Evolutionary conservation across 1,140 invertebrate species (phyloP).

Genomic region (Cyclargus thomasi): DNA sequence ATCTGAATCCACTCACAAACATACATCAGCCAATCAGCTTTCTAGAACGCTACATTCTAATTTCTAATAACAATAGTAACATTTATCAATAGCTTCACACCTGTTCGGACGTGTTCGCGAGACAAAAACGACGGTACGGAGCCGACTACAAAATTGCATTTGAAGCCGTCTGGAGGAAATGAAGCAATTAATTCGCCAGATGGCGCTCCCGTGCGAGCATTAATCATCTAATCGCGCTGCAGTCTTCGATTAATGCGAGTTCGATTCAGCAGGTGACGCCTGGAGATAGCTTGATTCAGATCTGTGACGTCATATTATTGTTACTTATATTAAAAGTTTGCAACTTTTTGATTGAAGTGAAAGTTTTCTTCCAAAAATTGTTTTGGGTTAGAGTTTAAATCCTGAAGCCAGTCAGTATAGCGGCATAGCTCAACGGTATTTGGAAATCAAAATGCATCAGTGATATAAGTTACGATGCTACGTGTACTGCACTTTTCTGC

Average conservation of each 20-base stretch:
- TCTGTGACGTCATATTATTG: neutral
- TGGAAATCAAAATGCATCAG: no score
- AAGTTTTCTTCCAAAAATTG: no score
- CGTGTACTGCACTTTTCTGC: no score
- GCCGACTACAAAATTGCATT: conserved; percentile 72
- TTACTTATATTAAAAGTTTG: no score
- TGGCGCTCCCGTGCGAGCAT: conserved; percentile 70
- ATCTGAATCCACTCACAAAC: no score
- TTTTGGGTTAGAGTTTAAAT: no score
- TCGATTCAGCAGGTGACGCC: conserved; percentile 33
- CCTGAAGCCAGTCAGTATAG: no score
- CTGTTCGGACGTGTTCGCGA: conserved; percentile 47
- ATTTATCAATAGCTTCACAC: conserved; percentile 30
- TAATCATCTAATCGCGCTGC: conserved; percentile 74
- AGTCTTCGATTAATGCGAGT: conserved; percentile 70
- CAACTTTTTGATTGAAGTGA: no score
- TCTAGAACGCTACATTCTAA: neutral
- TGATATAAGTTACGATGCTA: no score
- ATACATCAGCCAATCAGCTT: neutral
- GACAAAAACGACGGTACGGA: conserved; percentile 65
- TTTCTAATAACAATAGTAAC: conserved; percentile 20
- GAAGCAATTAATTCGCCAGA: conserved; percentile 74
- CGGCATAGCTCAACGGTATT: no score
- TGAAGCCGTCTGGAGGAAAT: conserved; percentile 70
- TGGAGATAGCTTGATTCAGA: neutral